Evolutionary conservation across 2,113 vertebrate genomes (phyloP).

Genomic region (Jaculus jaculus): DNA sequence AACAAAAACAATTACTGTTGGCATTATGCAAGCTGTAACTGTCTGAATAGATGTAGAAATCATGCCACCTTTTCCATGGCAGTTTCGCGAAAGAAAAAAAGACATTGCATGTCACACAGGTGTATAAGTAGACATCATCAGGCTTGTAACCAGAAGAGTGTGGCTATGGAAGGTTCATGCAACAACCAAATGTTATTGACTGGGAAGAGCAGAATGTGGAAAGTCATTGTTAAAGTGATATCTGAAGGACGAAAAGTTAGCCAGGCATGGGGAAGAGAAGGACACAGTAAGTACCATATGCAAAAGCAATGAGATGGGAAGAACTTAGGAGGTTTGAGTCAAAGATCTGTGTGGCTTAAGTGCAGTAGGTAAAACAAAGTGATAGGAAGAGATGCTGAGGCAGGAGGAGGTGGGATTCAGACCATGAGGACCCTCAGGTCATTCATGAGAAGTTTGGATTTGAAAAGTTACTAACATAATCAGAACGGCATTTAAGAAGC

Average conservation of each 20-base stretch:
- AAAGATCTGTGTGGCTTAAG: not conserved
- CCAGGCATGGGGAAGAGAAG: not conserved
- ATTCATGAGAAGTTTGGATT: constrained; percentile 30
- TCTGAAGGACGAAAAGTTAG: not conserved
- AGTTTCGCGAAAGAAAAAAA: not conserved
- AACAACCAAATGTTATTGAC: not conserved
- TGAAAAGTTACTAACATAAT: not conserved
- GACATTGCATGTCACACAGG: not conserved
- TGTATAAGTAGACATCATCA: not conserved
- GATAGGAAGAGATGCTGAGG: not conserved
- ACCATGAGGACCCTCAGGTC: not conserved
- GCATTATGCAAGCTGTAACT: not conserved
- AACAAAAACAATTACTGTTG: not conserved
- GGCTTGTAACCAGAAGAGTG: not conserved
- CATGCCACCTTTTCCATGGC: not conserved
- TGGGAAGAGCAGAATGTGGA: not conserved
- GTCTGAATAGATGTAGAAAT: not conserved
- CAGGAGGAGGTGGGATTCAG: not conserved
- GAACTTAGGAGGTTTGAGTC: not conserved
- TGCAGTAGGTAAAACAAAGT: not conserved
- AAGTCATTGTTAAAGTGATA: not conserved
- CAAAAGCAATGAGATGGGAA: not conserved
- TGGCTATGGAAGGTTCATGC: not conserved
- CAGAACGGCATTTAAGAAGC: not conserved
- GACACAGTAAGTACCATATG: not conserved